Evolutionary conservation across 2,888 invertebrate species (phyloP).

Genomic region (Ephialtes manifestator): DNA sequence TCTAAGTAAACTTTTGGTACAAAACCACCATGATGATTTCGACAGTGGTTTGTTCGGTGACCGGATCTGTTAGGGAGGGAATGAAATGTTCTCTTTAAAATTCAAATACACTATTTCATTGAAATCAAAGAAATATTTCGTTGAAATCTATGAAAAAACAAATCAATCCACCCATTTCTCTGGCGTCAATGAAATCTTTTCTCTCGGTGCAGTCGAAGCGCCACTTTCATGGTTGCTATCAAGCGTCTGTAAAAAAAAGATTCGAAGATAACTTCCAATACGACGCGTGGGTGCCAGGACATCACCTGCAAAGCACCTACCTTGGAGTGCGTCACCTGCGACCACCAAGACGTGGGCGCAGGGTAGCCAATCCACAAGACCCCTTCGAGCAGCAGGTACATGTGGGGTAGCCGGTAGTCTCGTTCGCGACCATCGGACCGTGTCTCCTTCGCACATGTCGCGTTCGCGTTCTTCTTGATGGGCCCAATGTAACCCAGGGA

Average conservation of each 20-base stretch:
- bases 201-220: too few species aligned
- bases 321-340: conserved; percentile 81
- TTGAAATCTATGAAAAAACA: too few species aligned
- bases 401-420: conserved; percentile 71
- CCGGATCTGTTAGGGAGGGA: too few species aligned
- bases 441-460: conserved; percentile 78
- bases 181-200: too few species aligned
- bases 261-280: background rate
- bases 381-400: conserved; percentile 66
- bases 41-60: too few species aligned
- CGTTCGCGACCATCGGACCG: conserved; percentile 67
- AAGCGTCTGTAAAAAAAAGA: background rate
- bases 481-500: conserved; percentile 7
- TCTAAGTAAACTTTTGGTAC: too few species aligned
- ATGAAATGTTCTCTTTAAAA: too few species aligned
- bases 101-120: too few species aligned
- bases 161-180: too few species aligned
- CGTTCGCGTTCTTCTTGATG: conserved; percentile 38
- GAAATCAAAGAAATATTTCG: too few species aligned
- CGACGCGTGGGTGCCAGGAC: conserved; percentile 19
- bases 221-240: too few species aligned
- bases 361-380: conserved; percentile 1
- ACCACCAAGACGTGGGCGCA: conserved; percentile 76
- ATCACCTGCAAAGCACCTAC: conserved; percentile 70
- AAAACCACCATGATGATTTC: too few species aligned